A percentile compares a stretch with the other conserved stretches of the same genome.
These are phyloP conservation scores for Cyprinodon variegatus DNA, from an alignment of 2,113 vertebrate species.

Conservation along the genomic window DNA sequence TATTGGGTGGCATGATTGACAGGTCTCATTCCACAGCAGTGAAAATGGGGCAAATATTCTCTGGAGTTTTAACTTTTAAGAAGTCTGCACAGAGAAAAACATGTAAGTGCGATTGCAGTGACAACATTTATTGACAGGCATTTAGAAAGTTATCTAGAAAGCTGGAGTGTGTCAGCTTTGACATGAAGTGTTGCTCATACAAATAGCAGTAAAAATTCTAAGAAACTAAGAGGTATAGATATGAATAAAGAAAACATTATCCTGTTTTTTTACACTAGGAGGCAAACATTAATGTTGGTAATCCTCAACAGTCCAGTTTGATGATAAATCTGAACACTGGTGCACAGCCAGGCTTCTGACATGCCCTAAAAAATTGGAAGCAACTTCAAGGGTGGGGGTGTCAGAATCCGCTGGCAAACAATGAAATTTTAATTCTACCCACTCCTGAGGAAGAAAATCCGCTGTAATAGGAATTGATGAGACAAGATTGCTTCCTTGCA, in stretches of 20 bases:
- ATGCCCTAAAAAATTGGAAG: constrained; percentile 71
- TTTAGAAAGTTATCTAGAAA: constrained; percentile 60
- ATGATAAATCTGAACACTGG: constrained; percentile 59
- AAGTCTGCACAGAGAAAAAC: constrained; percentile 34
- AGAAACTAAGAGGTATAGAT: constrained; percentile 50
- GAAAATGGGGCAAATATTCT: constrained; percentile 66
- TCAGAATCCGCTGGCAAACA: constrained; percentile 68
- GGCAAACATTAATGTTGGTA: constrained; percentile 71
- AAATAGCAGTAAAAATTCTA: not conserved
- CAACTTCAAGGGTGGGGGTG: constrained; percentile 57
- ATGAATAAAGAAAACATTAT: constrained; percentile 44
- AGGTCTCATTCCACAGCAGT: constrained; percentile 55
- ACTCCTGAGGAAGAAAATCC: constrained; percentile 68
- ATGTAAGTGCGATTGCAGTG: constrained; percentile 38
- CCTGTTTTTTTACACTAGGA: constrained; percentile 49
- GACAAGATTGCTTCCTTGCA: constrained; percentile 74
- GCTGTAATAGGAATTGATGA: constrained; percentile 74
- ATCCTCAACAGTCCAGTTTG: constrained; percentile 70
- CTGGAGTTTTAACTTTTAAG: constrained; percentile 48
- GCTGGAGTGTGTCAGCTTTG: constrained; percentile 70
- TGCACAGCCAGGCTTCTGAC: constrained; percentile 65
- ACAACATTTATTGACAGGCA: constrained; percentile 62
- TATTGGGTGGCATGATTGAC: constrained; percentile 56
- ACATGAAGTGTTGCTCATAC: constrained; percentile 56
- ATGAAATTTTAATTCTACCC: constrained; percentile 76